phyloP scores from a whole-genome alignment of 2,888 invertebrate genomes.

The Latheticus oryzae region DNA sequence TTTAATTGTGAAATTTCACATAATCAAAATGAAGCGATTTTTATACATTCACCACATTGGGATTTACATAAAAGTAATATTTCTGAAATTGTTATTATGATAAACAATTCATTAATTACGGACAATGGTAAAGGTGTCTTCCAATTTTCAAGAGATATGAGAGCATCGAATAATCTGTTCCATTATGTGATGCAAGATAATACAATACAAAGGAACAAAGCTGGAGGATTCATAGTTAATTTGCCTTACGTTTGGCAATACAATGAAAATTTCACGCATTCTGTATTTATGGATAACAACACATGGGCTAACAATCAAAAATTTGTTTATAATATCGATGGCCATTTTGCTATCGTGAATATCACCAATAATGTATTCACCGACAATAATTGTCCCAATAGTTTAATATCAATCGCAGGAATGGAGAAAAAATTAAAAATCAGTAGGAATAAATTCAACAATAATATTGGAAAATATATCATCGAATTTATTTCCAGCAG shows the following conservation, averaged over 20 bases:
- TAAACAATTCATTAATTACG: slow-evolving; percentile 86
- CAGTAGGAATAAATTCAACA: slow-evolving; percentile 80
- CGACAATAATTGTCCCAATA: slow-evolving; percentile 85
- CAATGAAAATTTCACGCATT: slow-evolving; percentile 94
- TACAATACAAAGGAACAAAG: slow-evolving; percentile 84
- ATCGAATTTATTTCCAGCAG: slow-evolving; percentile 90
- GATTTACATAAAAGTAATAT: slow-evolving; percentile 87
- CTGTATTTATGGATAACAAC: slow-evolving; percentile 87
- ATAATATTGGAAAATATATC: slow-evolving; percentile 85
- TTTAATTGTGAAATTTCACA: slow-evolving; percentile 84
- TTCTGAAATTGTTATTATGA: slow-evolving; percentile 89
- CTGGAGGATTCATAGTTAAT: slow-evolving; percentile 88
- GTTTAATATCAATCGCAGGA: slow-evolving; percentile 84
- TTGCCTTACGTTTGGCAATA: slow-evolving; percentile 97
- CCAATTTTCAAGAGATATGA: slow-evolving; percentile 92
- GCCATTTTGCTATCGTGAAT: slow-evolving; percentile 92
- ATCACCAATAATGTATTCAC: slow-evolving; percentile 87
- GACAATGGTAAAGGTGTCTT: slow-evolving; percentile 90
- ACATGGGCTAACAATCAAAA: slow-evolving; percentile 88
- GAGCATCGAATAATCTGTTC: slow-evolving; percentile 96
- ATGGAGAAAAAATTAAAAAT: slow-evolving; percentile 97
- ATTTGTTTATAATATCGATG: slow-evolving; percentile 87
- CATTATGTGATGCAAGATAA: slow-evolving; percentile 93
- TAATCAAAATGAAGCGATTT: slow-evolving; percentile 84
- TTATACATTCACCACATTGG: slow-evolving; percentile 86